Conservation (phyloP, 2,888 invertebrate genomes). For the Chalcis sispes region DNA sequence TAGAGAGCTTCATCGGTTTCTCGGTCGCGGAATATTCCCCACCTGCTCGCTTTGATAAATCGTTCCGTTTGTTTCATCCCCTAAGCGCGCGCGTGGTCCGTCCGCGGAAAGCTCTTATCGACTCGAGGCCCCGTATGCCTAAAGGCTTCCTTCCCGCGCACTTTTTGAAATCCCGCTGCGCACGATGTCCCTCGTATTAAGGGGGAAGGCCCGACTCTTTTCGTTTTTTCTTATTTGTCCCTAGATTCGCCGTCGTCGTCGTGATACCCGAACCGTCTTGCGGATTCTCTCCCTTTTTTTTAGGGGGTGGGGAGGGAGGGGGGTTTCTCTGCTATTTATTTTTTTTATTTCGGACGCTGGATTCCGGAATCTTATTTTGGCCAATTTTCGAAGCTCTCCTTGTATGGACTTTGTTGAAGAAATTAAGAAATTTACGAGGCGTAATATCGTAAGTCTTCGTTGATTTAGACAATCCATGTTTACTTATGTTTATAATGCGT, state of each 20-base stretch:
- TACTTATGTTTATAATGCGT: too few relatives aligned
- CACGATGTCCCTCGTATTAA: conserved; percentile 29
- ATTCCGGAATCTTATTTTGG: background rate
- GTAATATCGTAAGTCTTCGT: too few relatives aligned
- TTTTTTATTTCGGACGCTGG: background rate
- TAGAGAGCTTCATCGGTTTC: conserved; percentile 60
- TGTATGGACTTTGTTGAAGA: too few relatives aligned
- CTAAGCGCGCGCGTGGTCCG: conserved; percentile 15
- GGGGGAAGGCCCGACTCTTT: background rate
- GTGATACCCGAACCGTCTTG: conserved; percentile 2
- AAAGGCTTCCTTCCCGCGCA: background rate
- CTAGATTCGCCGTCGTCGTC: conserved; percentile 9
- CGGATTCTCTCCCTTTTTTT: conserved; percentile 3
- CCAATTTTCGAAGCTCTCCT: background rate
- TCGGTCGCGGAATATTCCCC: conserved; percentile 64
- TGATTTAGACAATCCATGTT: too few relatives aligned
- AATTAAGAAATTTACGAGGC: too few relatives aligned
- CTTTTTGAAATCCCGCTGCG: background rate
- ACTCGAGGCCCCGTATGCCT: conserved; percentile 57
- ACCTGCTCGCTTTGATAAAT: conserved; percentile 72
- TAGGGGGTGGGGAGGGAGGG: too few relatives aligned
- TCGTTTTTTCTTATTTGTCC: conserved; percentile 19
- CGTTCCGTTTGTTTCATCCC: conserved; percentile 65
- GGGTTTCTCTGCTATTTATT: too few relatives aligned
- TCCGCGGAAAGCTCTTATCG: conserved; percentile 66